Percentiles rank a stretch among this genome's conserved stretches.
These are phyloP conservation scores for Coregonus sp. DNA, from an alignment of 2,797 vertebrate genomes.

Conservation along the genomic window DNA sequence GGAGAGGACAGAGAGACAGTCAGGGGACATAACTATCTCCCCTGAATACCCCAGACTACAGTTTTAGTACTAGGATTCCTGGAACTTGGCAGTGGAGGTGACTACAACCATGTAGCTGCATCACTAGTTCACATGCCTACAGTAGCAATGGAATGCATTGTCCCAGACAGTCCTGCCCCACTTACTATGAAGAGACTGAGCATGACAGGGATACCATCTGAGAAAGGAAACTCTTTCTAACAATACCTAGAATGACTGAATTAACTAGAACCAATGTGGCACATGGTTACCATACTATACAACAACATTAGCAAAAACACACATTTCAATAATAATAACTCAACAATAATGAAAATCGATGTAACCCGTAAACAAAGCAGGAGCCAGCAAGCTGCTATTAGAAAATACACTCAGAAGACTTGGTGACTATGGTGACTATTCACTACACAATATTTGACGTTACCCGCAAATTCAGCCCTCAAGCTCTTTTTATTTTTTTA, in stretches of 20 bases:
- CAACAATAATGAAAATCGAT: neutral
- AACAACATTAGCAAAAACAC: neutral
- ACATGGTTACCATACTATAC: neutral
- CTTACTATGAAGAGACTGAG: neutral
- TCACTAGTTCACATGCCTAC: neutral
- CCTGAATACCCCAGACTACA: neutral
- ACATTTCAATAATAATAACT: neutral
- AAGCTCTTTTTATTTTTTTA: too few relatives aligned
- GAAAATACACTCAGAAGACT: neutral
- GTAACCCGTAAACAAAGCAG: neutral
- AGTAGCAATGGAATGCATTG: neutral
- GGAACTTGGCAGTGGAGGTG: neutral
- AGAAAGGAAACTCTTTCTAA: neutral
- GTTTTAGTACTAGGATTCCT: neutral
- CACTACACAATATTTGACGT: too few relatives aligned
- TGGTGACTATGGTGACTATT: too few relatives aligned
- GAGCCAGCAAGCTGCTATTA: neutral
- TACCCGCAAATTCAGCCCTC: too few relatives aligned
- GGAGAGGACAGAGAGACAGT: neutral
- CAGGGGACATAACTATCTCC: neutral
- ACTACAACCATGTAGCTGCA: neutral
- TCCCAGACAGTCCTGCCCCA: neutral
- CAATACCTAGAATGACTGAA: neutral
- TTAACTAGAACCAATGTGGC: neutral
- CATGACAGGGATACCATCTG: neutral